Evolutionary conservation across 2,888 invertebrate genomes (phyloP).

Genomic region (Protodeltote pygarga): DNA sequence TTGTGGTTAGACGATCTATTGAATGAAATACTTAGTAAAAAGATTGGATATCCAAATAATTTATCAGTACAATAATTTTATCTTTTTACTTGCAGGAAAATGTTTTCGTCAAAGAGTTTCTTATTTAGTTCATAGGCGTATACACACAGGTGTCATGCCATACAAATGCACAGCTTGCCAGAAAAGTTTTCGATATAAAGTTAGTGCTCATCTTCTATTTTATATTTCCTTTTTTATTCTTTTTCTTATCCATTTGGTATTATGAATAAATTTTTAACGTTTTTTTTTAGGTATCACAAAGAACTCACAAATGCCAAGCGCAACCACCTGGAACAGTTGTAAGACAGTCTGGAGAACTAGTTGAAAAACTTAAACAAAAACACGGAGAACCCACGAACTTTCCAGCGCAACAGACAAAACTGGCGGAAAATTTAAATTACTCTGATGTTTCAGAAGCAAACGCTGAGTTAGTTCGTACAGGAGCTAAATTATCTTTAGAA

Average conservation of each 20-base stretch:
- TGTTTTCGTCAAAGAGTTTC: constrained; percentile 95
- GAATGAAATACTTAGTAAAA: background rate
- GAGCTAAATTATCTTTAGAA: constrained; percentile 80
- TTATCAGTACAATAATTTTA: background rate
- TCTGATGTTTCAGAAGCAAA: constrained; percentile 74
- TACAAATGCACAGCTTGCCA: constrained; percentile 93
- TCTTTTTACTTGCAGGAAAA: constrained; percentile 88
- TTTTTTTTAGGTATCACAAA: constrained; percentile 89
- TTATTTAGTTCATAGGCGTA: constrained; percentile 93
- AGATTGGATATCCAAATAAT: background rate
- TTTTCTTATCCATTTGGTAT: background rate
- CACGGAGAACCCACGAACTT: constrained; percentile 48
- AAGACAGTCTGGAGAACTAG: constrained; percentile 78
- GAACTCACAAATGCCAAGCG: constrained; percentile 92
- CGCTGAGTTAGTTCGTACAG: constrained; percentile 77
- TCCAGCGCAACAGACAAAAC: constrained; percentile 17
- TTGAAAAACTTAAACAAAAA: constrained; percentile 82
- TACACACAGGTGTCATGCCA: constrained; percentile 95
- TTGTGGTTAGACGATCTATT: constrained; percentile 88
- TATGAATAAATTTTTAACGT: no score
- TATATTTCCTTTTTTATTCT: background rate
- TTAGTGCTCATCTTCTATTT: constrained; percentile 55
- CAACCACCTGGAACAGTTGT: constrained; percentile 88
- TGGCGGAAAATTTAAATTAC: constrained; percentile 48
- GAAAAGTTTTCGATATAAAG: constrained; percentile 94